Percentiles rank a stretch among this genome's conserved stretches.
These are phyloP conservation scores for Heliornis fulica DNA, from an alignment of 2,113 vertebrate genomes.

Conservation along the genomic window DNA sequence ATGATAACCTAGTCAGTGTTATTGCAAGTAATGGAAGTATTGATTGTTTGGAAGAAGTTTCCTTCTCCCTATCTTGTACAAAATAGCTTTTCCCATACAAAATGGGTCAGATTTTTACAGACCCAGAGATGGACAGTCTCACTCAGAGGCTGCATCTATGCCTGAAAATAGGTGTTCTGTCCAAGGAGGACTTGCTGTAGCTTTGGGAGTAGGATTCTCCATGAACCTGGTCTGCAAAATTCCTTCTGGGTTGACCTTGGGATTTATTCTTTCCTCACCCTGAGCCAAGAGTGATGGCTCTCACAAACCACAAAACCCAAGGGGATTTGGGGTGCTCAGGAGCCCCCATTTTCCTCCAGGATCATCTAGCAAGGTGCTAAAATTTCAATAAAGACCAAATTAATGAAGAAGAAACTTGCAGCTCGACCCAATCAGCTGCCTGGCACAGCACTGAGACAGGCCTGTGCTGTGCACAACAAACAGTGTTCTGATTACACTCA, in stretches of 20 bases:
- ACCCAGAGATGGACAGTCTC: not conserved
- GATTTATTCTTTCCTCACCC: not conserved
- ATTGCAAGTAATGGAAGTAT: not conserved
- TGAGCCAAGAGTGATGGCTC: not conserved
- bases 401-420: no score
- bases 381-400: not conserved
- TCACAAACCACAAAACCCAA: not conserved
- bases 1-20: not conserved
- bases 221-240: not conserved
- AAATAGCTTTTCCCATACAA: not conserved
- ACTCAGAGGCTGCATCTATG: not conserved
- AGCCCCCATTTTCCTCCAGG: not conserved
- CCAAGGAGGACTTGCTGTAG: not conserved
- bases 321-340: not conserved
- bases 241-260: not conserved
- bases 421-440: not conserved
- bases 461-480: not conserved
- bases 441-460: accelerated
- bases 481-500: accelerated
- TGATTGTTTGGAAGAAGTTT: not conserved
- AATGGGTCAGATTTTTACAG: not conserved
- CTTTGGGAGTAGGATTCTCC: not conserved
- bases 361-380: not conserved
- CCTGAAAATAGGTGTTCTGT: not conserved
- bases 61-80: not conserved